phyloP scores from a whole-genome alignment of 2,888 invertebrate genomes.

The Argynnis bischoffii region DNA sequence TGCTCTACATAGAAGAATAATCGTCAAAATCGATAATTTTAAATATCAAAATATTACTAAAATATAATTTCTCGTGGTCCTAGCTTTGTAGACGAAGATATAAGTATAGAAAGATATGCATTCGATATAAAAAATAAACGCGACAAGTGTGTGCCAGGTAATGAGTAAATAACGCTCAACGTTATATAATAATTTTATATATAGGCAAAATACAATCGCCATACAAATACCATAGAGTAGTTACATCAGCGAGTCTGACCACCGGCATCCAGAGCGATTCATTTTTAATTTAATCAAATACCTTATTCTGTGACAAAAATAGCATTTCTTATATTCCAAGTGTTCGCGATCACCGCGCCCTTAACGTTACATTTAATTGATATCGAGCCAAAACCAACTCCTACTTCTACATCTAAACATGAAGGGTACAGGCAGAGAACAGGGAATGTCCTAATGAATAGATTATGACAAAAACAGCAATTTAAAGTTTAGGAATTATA shows the following conservation, averaged over 20 bases:
- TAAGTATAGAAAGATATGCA: conserved; percentile 39
- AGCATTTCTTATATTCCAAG: conserved; percentile 68
- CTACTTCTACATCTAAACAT: conserved; percentile 26
- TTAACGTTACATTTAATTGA: conserved; percentile 53
- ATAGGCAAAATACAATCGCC: not conserved
- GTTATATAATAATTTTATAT: conserved; percentile 7
- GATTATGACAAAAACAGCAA: too few species aligned
- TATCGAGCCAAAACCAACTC: conserved; percentile 60
- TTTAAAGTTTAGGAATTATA: too few species aligned
- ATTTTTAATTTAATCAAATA: conserved; percentile 47
- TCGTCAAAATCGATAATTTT: conserved; percentile 29
- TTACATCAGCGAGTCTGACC: conserved; percentile 57
- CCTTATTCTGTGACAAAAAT: conserved; percentile 78
- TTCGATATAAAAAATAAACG: conserved; percentile 41
- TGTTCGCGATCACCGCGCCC: conserved; percentile 56
- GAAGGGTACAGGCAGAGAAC: too few species aligned
- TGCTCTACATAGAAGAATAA: conserved; percentile 36
- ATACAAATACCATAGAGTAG: conserved; percentile 36
- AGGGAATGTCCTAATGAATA: too few species aligned
- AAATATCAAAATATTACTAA: conserved; percentile 31
- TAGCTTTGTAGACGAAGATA: conserved; percentile 33
- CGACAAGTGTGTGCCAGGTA: conserved; percentile 30
- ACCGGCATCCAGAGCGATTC: conserved; percentile 68
- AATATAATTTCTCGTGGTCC: conserved; percentile 41
- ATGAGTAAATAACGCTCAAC: not conserved